phyloP scores from a whole-genome alignment of 1,140 invertebrate species.

The Megathymus violae region DNA sequence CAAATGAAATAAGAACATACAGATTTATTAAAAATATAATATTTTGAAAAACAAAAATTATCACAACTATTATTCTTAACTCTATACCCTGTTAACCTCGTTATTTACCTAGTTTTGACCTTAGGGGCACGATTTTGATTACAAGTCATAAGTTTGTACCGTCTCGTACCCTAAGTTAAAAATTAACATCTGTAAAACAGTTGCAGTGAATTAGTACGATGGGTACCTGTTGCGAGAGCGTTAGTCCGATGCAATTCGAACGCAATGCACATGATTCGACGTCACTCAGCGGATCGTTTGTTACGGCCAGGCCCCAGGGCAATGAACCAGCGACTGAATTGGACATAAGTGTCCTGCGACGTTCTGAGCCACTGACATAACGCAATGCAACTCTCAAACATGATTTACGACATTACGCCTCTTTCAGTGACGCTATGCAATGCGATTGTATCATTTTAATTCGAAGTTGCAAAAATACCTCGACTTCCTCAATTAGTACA shows the following conservation, averaged over 20 bases:
- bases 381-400: slow-evolving; percentile 47
- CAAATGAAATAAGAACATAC: no score
- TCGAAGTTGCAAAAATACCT: slow-evolving; percentile 35
- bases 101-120: no score
- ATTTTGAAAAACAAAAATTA: no score
- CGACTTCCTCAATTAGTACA: slow-evolving; percentile 26
- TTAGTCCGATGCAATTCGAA: slow-evolving; percentile 54
- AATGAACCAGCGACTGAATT: slow-evolving; percentile 69
- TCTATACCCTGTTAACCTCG: no score
- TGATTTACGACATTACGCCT: slow-evolving; percentile 52
- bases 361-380: slow-evolving; percentile 42
- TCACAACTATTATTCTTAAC: no score
- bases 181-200: not conserved
- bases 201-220: not conserved
- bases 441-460: slow-evolving; percentile 44
- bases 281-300: slow-evolving; percentile 54
- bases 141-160: no score
- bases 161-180: no score
- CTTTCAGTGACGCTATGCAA: slow-evolving; percentile 47
- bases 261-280: slow-evolving; percentile 59
- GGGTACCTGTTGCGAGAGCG: slow-evolving; percentile 33
- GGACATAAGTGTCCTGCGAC: slow-evolving; percentile 67
- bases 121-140: no score
- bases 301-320: slow-evolving; percentile 53
- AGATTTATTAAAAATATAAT: no score